Evolutionary conservation across 2,888 invertebrate genomes (phyloP).

Genomic region (Epistrophella euchroma): DNA sequence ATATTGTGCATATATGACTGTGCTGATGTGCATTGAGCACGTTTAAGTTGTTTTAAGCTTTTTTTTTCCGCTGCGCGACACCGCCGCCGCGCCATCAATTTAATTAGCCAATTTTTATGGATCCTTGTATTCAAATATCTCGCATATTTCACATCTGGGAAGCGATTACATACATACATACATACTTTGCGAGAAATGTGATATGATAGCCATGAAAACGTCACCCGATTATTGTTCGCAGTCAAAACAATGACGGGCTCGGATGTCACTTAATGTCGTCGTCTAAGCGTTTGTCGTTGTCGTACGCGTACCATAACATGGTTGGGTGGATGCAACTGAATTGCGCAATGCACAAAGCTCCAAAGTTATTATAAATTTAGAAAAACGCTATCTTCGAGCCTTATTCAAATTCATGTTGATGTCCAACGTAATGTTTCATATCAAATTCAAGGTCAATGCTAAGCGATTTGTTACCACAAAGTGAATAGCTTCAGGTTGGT

Average conservation of each 20-base stretch:
- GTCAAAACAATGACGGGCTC: conserved; percentile 57
- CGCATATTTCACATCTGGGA: conserved; percentile 47
- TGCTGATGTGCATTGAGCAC: conserved; percentile 19
- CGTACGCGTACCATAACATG: conserved; percentile 58
- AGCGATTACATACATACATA: too few relatives aligned
- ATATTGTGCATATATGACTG: conserved; percentile 15
- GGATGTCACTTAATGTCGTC: conserved; percentile 49
- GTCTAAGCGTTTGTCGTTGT: background rate
- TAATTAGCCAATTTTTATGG: conserved; percentile 71
- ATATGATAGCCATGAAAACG: conserved; percentile 69
- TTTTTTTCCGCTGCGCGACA: conserved; percentile 27
- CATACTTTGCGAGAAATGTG: conserved; percentile 45
- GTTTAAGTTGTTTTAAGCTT: conserved; percentile 34
- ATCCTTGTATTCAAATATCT: conserved; percentile 75
- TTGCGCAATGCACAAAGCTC: conserved; percentile 20
- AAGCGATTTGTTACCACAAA: conserved; percentile 57
- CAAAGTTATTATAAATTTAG: conserved; percentile 21
- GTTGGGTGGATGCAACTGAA: conserved; percentile 45
- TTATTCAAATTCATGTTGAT: conserved; percentile 55
- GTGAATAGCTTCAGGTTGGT: conserved; percentile 22
- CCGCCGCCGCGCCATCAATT: conserved; percentile 25
- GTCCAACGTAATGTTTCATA: conserved; percentile 46
- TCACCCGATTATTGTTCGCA: conserved; percentile 51
- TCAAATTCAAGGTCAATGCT: conserved; percentile 65
- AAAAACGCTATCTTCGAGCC: conserved; percentile 28